Evolutionary conservation across 1,140 invertebrate genomes (phyloP).

Genomic region (Drosophila bipectinata): DNA sequence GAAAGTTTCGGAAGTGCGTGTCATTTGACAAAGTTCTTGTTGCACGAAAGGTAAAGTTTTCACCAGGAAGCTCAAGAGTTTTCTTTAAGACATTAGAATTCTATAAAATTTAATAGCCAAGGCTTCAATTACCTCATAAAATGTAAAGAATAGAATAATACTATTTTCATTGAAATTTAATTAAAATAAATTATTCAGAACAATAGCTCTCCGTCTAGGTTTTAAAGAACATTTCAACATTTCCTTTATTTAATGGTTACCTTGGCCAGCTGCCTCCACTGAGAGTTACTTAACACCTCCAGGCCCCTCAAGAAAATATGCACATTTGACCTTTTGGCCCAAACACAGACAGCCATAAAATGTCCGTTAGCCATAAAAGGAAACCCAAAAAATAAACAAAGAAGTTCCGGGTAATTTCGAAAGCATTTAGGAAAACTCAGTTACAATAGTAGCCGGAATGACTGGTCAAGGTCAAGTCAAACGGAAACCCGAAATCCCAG

Average conservation of each 20-base stretch:
- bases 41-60: constrained; percentile 23
- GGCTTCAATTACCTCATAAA: no score
- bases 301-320: constrained; percentile 18
- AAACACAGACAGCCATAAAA: constrained; percentile 33
- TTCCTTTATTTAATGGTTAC: not conserved
- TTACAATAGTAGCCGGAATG: constrained; percentile 49
- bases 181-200: not conserved
- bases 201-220: not conserved
- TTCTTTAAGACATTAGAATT: not conserved
- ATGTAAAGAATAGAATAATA: no score
- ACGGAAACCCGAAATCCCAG: constrained; percentile 32
- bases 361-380: constrained; percentile 26
- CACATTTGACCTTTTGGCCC: constrained; percentile 41
- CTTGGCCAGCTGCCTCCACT: constrained; percentile 46
- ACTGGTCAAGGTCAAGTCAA: constrained; percentile 49
- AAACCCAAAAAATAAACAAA: constrained; percentile 46
- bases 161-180: not conserved
- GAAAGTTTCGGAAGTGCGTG: constrained; percentile 26
- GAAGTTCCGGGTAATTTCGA: constrained; percentile 44
- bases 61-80: constrained; percentile 5
- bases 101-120: not conserved
- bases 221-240: not conserved
- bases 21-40: constrained; percentile 29
- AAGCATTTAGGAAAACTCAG: constrained; percentile 25
- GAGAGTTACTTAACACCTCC: constrained; percentile 55